Evolutionary conservation across 2,797 vertebrate genomes (phyloP).

Genomic region (Crenichthys baileyi): DNA sequence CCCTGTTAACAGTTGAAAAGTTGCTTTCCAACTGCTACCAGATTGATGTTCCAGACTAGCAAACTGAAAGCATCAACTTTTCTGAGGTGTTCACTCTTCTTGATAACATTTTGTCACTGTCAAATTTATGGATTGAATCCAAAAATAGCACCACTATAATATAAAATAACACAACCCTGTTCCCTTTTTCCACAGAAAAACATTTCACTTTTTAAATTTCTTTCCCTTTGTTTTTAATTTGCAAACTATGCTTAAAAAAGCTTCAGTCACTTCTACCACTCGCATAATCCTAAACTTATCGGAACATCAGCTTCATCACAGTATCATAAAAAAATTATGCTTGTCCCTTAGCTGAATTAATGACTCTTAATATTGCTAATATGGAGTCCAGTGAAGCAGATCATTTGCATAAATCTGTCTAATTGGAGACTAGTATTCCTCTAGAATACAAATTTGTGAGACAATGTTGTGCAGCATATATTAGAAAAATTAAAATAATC

Average conservation of each 20-base stretch:
- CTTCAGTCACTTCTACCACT: background rate
- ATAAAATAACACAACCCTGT: background rate
- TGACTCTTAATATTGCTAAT: constrained; percentile 56
- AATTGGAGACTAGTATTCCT: constrained; percentile 49
- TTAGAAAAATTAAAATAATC: constrained; percentile 47
- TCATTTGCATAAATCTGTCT: constrained; percentile 64
- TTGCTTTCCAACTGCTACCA: background rate
- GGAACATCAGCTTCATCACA: constrained; percentile 24
- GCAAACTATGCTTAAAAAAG: background rate
- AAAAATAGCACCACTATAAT: background rate
- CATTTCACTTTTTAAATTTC: background rate
- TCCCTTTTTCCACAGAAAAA: background rate
- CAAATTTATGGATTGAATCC: background rate
- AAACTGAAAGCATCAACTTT: background rate
- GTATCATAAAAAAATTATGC: constrained; percentile 35
- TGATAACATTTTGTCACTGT: background rate
- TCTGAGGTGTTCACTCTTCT: background rate
- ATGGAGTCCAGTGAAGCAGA: constrained; percentile 59
- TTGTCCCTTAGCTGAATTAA: constrained; percentile 47
- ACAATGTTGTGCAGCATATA: constrained; percentile 46
- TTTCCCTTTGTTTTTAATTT: background rate
- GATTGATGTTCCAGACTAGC: background rate
- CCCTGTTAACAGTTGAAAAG: background rate
- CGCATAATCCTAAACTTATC: constrained; percentile 9
- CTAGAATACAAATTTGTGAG: constrained; percentile 61